Percentiles rank a stretch among this genome's conserved stretches.
These are phyloP conservation scores for Adineta ricciae DNA, from an alignment of 2,888 invertebrate genomes.

Conservation along the genomic window DNA sequence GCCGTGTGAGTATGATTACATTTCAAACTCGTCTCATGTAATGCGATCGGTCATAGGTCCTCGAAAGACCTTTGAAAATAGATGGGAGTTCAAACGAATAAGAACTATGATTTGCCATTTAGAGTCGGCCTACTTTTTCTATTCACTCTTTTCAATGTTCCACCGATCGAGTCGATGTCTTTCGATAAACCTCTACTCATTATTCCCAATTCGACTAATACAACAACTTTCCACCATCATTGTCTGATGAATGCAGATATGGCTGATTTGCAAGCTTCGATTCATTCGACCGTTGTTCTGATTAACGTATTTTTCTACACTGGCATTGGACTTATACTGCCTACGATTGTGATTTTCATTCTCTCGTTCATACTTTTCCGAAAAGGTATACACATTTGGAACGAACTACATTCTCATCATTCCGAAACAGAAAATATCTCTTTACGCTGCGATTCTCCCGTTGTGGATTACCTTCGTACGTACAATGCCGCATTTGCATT, in stretches of 20 bases:
- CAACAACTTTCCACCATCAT: neutral
- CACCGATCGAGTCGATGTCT: neutral
- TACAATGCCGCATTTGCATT: constrained; percentile 1
- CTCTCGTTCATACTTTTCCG: neutral
- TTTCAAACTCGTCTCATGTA: too few relatives aligned
- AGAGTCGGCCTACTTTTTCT: neutral
- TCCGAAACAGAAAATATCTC: neutral
- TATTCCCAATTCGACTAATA: neutral
- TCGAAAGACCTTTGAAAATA: too few relatives aligned
- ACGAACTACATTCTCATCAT: neutral
- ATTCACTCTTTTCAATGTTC: neutral
- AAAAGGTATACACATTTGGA: neutral
- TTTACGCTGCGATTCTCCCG: neutral
- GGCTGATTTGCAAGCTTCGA: neutral
- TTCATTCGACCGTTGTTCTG: neutral
- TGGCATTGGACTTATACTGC: neutral
- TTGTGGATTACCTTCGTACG: neutral
- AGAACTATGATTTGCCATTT: neutral
- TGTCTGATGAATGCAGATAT: constrained; percentile 8
- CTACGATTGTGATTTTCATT: neutral
- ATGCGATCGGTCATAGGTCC: too few relatives aligned
- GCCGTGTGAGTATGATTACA: neutral
- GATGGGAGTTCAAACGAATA: too few relatives aligned
- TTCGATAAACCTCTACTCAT: neutral
- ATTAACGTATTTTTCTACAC: neutral